Percentiles rank a stretch among this genome's conserved stretches.
phyloP scores from a whole-genome alignment of 2,797 vertebrate species.

The Octomys mimax region DNA sequence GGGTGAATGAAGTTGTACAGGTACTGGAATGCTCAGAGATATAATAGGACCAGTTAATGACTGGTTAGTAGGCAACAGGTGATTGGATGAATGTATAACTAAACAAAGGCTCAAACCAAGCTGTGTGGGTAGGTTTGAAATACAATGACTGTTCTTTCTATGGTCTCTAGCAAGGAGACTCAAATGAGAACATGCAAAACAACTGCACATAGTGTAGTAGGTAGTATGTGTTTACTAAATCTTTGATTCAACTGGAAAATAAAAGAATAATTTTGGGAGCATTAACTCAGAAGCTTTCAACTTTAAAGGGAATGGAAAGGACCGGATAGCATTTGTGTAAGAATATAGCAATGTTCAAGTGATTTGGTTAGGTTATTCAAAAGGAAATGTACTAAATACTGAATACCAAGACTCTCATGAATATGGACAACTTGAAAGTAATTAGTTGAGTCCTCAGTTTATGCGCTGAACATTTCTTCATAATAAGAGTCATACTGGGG shows the following conservation, averaged over 20 bases:
- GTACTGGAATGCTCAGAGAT: not conserved
- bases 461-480: not conserved
- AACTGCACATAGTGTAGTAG: not conserved
- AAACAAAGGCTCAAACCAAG: not conserved
- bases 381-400: not conserved
- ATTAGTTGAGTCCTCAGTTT: constrained; percentile 26
- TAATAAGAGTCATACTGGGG: not conserved
- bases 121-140: not conserved
- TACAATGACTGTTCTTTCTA: not conserved
- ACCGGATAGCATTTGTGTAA: not conserved
- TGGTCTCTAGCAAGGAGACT: not conserved
- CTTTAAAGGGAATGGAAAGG: constrained; percentile 14
- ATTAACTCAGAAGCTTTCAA: constrained; percentile 47
- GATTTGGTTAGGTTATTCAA: constrained; percentile 12
- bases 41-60: not conserved
- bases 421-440: constrained; percentile 37
- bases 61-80: not conserved
- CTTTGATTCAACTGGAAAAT: constrained; percentile 31
- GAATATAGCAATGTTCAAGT: not conserved
- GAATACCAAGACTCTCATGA: not conserved
- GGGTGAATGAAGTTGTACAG: not conserved
- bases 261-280: not conserved
- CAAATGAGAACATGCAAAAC: not conserved
- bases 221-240: not conserved
- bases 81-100: not conserved